Evolutionary conservation across 2,888 invertebrate genomes (phyloP).

Genomic region (Dione vanillae): DNA sequence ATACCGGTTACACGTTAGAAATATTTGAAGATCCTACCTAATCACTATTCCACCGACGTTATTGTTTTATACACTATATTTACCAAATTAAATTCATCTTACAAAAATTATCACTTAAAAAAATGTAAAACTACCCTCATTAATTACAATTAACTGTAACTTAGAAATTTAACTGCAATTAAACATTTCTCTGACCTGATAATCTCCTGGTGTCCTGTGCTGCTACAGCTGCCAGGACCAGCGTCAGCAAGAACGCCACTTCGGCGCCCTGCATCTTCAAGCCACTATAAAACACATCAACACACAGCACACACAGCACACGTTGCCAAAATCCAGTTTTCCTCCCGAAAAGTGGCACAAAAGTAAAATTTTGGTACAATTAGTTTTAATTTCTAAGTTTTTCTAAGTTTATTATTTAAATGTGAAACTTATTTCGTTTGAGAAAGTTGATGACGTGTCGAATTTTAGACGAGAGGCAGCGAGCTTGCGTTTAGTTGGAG

Average conservation of each 20-base stretch:
- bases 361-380: background rate
- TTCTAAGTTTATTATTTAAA: constrained; percentile 20
- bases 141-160: background rate
- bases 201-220: constrained; percentile 78
- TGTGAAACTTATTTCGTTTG: constrained; percentile 63
- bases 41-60: constrained; percentile 19
- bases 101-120: constrained; percentile 25
- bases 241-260: constrained; percentile 74
- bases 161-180: constrained; percentile 1
- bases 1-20: constrained; percentile 23
- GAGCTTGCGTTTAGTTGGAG: constrained; percentile 49
- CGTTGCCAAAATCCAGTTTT: constrained; percentile 43
- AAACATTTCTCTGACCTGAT: constrained; percentile 65
- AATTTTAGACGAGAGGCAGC: constrained; percentile 47
- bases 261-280: constrained; percentile 79
- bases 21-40: constrained; percentile 18
- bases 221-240: constrained; percentile 63
- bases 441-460: constrained; percentile 78
- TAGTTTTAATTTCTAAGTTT: background rate
- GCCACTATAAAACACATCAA: constrained; percentile 76
- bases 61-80: constrained; percentile 14
- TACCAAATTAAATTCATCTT: background rate
- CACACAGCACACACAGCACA: constrained; percentile 66
- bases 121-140: constrained; percentile 19
- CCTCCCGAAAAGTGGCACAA: background rate